Percentiles rank a stretch among this genome's conserved stretches.
These are phyloP conservation scores for Tinea pellionella DNA, from an alignment of 2,888 invertebrate genomes.

Conservation along the genomic window DNA sequence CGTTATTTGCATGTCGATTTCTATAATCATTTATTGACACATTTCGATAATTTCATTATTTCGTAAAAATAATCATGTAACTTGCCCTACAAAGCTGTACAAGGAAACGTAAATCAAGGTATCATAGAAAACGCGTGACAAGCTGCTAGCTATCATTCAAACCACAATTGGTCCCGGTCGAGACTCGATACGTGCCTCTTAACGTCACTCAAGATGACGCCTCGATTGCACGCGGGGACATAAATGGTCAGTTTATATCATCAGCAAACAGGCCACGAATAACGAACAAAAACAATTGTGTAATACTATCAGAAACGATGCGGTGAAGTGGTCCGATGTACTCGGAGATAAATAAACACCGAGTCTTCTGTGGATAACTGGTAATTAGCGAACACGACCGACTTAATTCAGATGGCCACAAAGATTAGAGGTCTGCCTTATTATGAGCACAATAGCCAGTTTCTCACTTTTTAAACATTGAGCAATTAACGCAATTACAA, in stretches of 20 bases:
- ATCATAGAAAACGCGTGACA: slow-evolving; percentile 11
- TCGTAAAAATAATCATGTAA: neutral
- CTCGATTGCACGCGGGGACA: slow-evolving; percentile 28
- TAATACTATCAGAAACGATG: slow-evolving; percentile 20
- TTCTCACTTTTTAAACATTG: slow-evolving; percentile 10
- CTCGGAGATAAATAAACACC: slow-evolving; percentile 5
- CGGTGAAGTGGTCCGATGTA: slow-evolving; percentile 6
- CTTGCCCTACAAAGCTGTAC: neutral
- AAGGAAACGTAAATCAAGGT: slow-evolving; percentile 1
- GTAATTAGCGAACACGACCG: slow-evolving; percentile 3
- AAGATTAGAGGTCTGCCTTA: neutral
- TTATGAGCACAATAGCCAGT: neutral
- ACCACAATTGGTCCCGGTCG: slow-evolving; percentile 8
- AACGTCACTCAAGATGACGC: slow-evolving; percentile 34
- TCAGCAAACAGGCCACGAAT: slow-evolving; percentile 31
- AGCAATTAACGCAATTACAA: slow-evolving; percentile 9
- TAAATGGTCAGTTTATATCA: slow-evolving; percentile 28
- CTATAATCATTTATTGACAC: slow-evolving; percentile 6
- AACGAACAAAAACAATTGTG: slow-evolving; percentile 38
- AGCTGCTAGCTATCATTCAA: slow-evolving; percentile 5
- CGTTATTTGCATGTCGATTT: slow-evolving; percentile 37
- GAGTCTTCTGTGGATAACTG: neutral
- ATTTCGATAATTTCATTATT: neutral
- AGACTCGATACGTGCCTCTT: slow-evolving; percentile 17
- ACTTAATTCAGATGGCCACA: neutral